These are phyloP conservation scores for Ornithoptera priamus DNA, from an alignment of 2,888 invertebrate genomes.

Conservation along the genomic window DNA sequence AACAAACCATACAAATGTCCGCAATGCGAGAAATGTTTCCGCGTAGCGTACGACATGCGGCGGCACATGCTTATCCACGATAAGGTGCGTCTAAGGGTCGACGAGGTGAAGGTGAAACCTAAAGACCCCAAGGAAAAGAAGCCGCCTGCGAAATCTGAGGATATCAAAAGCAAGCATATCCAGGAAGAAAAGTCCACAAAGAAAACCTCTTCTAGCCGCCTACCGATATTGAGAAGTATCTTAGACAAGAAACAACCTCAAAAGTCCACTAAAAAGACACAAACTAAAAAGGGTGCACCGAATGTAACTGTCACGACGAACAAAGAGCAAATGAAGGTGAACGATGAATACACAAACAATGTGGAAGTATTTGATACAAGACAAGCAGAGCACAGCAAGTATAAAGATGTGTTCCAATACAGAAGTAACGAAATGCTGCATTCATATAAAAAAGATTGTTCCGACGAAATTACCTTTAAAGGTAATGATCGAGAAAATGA, in stretches of 20 bases:
- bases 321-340: constrained; percentile 47
- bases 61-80: constrained; percentile 88
- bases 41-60: constrained; percentile 90
- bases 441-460: constrained; percentile 35
- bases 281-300: constrained; percentile 51
- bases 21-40: constrained; percentile 89
- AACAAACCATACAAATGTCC: constrained; percentile 88
- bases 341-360: constrained; percentile 43
- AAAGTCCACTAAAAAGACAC: constrained; percentile 45
- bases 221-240: constrained; percentile 35
- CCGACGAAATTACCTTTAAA: constrained; percentile 42
- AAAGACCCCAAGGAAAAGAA: constrained; percentile 34
- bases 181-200: constrained; percentile 33
- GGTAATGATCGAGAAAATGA: constrained; percentile 37
- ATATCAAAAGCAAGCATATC: constrained; percentile 31
- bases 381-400: constrained; percentile 46
- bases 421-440: constrained; percentile 33
- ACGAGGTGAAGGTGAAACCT: constrained; percentile 42
- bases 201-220: constrained; percentile 27
- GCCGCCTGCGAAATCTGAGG: background rate
- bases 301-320: constrained; percentile 56
- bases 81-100: constrained; percentile 49
- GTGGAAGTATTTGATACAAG: constrained; percentile 49
- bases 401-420: constrained; percentile 50
- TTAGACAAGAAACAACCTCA: constrained; percentile 42